Evolutionary conservation across 2,888 invertebrate genomes (phyloP).

Genomic region (Apamea anceps): DNA sequence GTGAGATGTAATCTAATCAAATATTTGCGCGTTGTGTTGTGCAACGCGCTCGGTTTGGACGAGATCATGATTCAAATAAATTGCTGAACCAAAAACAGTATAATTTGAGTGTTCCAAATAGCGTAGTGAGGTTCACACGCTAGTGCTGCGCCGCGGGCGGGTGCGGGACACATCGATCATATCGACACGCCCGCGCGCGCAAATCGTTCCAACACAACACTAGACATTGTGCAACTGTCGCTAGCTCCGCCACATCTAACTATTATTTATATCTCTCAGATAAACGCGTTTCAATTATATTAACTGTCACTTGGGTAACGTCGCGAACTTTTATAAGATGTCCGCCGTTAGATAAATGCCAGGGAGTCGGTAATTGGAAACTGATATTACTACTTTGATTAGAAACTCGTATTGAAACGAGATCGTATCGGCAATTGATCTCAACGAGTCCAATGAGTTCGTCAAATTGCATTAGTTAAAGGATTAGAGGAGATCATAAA

Average conservation of each 20-base stretch:
- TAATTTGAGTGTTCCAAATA: conserved; percentile 73
- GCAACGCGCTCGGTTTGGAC: conserved; percentile 65
- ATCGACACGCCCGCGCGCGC: conserved; percentile 57
- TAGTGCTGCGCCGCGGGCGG: conserved; percentile 62
- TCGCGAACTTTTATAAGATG: conserved; percentile 46
- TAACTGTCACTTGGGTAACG: conserved; percentile 45
- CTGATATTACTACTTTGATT: conserved; percentile 61
- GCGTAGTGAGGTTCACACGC: conserved; percentile 71
- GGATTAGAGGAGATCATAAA: conserved; percentile 57
- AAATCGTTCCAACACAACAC: conserved; percentile 44
- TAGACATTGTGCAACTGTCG: conserved; percentile 62
- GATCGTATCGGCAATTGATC: conserved; percentile 52
- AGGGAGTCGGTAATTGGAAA: conserved; percentile 50
- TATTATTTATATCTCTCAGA: conserved; percentile 34
- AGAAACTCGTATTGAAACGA: conserved; percentile 57
- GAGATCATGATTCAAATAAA: conserved; percentile 74
- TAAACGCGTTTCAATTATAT: conserved; percentile 57
- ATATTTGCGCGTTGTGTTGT: conserved; percentile 68
- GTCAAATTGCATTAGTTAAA: conserved; percentile 45
- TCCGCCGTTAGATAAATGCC: conserved; percentile 33
- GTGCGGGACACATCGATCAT: conserved; percentile 68
- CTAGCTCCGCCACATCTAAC: conserved; percentile 7
- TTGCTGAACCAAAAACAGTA: conserved; percentile 73
- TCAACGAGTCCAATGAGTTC: conserved; percentile 41
- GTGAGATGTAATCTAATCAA: conserved; percentile 60